A percentile compares a stretch with the other conserved stretches of the same genome.
Conservation (phyloP, 2,888 invertebrate species). For the Branchipolynoe longqiensis region DNA sequence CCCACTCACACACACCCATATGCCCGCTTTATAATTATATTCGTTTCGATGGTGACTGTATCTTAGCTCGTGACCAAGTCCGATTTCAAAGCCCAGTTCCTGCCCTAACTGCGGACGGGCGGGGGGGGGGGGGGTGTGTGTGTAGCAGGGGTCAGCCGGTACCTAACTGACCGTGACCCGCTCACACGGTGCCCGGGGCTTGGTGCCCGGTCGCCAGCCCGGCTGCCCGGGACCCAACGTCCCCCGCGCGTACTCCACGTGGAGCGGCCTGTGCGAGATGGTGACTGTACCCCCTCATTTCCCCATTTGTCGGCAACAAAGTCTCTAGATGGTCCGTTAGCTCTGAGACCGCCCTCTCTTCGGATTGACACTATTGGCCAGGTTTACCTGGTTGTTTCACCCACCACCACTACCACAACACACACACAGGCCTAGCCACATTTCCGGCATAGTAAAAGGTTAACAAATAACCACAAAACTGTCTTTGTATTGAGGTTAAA, state of each 20-base stretch:
- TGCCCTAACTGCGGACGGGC: background rate
- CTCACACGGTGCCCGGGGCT: background rate
- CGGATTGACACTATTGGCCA: background rate
- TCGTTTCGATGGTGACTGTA: too few relatives aligned
- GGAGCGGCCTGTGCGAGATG: background rate
- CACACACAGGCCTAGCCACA: too few relatives aligned
- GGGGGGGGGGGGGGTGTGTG: too few relatives aligned
- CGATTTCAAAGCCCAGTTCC: background rate
- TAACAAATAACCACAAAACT: too few relatives aligned
- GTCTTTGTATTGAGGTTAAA: too few relatives aligned
- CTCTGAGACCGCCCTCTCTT: background rate
- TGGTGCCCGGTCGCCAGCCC: background rate
- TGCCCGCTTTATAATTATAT: too few relatives aligned
- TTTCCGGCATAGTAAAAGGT: too few relatives aligned
- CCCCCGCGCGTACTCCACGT: background rate
- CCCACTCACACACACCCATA: too few relatives aligned
- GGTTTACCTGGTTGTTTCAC: background rate
- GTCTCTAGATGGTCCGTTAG: background rate
- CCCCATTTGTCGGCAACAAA: background rate
- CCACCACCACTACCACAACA: too few relatives aligned
- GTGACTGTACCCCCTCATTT: background rate
- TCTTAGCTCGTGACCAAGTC: background rate
- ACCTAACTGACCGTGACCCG: conserved; percentile 39
- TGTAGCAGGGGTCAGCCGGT: background rate
- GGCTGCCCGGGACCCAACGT: background rate